Base-by-base conservation (phyloP, 2,888 invertebrate species). In the Ophion ventricosus region DNA sequence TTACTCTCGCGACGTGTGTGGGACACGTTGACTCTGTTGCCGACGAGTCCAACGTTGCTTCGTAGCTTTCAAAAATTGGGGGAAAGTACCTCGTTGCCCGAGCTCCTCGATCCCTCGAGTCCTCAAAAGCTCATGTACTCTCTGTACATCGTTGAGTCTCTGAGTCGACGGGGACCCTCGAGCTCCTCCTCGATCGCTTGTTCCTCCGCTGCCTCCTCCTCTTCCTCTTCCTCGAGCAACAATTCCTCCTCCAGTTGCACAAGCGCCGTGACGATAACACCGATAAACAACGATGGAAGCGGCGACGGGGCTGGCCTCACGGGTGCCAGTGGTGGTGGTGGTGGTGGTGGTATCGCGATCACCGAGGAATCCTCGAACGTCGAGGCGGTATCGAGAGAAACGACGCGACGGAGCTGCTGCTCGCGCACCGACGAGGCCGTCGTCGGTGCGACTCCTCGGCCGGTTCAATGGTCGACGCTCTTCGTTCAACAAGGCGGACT, bases 111-210 rank as follows among this genome's bases (percentile, higher is more conserved):
- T 94, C 97, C 98, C 0, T 96, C 96, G 40, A 98, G 97, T 92
- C 97, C 98, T 0, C 98, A 98, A 93, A 98, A 98, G 92, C 95
- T 99, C 75, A 98, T 98, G 98, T 99, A 99, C 92, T 98, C 98
- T 0, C 93, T 98, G 83, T 98, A 98, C 92, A 98, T 98, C 87
- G 97, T 98, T 0, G 97, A 97, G 92, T 96, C 96, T 56, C 93
- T 97, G 29, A 95, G 95, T 85, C 93, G 94, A 82, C 89, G 89
- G 20, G 89, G 82, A 57, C 83, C 89, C 5, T 80, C 88, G 26
- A 67, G 43, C 25, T 86, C 89, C 1, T 43, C 61, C 2, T 82
- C 82, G 57, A 20, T 57, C 1, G 76, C 84, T 1, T 87, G 89
- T 0, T 80, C 87, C 0, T 82, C 87, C 4, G 57, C 20, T 8